These are phyloP conservation scores for Willisornis vidua DNA, from an alignment of 2,113 vertebrate genomes.

Conservation along the genomic window DNA sequence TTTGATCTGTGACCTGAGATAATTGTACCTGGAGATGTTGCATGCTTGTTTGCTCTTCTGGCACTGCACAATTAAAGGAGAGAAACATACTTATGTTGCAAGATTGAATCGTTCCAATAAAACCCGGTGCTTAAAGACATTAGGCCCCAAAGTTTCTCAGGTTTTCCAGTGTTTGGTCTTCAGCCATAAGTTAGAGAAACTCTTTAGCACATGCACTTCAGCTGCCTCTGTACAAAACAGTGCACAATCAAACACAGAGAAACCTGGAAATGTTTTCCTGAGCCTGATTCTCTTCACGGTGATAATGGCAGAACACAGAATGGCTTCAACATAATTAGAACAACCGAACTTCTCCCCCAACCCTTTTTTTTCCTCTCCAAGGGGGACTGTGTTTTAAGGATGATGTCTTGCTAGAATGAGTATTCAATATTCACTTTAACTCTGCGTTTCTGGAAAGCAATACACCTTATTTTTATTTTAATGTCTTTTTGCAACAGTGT, in stretches of 20 bases:
- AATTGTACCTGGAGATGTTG: background rate
- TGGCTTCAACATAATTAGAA: background rate
- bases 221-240: background rate
- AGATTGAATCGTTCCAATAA: background rate
- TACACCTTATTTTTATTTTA: background rate
- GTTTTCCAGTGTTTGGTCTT: background rate
- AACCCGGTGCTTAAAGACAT: background rate
- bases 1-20: conserved; percentile 31
- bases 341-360: background rate
- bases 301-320: background rate
- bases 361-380: background rate
- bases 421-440: background rate
- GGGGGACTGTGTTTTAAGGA: background rate
- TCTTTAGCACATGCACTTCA: background rate
- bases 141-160: background rate
- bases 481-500: background rate
- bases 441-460: background rate
- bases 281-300: background rate
- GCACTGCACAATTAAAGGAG: background rate
- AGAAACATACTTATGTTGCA: background rate
- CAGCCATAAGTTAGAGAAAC: background rate
- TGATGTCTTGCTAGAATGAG: background rate
- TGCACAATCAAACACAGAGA: background rate
- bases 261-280: background rate
- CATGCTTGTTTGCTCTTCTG: background rate